Evolutionary conservation across 2,797 vertebrate genomes (phyloP).

Genomic region (Rhinella marina): DNA sequence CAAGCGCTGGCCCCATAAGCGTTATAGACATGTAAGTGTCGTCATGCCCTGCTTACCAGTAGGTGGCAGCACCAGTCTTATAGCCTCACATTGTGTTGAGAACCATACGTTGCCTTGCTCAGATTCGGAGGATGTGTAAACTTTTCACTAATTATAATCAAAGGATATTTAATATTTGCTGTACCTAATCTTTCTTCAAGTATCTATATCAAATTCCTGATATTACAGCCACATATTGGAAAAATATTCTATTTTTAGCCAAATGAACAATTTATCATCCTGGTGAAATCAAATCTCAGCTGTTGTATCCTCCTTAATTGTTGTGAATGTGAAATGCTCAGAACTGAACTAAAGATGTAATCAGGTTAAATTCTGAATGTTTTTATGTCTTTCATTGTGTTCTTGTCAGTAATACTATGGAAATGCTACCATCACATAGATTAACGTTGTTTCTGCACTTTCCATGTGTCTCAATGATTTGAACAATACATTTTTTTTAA

Average conservation of each 20-base stretch:
- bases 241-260: constrained; percentile 68
- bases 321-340: constrained; percentile 78
- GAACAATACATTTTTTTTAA: constrained; percentile 71
- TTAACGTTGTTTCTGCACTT: constrained; percentile 78
- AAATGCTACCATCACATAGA: constrained; percentile 73
- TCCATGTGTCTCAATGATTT: constrained; percentile 75
- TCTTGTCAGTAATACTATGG: constrained; percentile 72
- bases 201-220: constrained; percentile 70
- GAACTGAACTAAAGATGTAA: constrained; percentile 84
- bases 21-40: background rate
- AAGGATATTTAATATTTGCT: constrained; percentile 68
- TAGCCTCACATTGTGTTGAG: background rate
- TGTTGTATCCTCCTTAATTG: constrained; percentile 70
- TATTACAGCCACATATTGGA: constrained; percentile 70
- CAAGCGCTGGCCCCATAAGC: background rate
- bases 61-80: background rate
- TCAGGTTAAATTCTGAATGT: constrained; percentile 79
- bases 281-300: constrained; percentile 70
- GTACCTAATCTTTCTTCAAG: constrained; percentile 65
- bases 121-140: constrained; percentile 5
- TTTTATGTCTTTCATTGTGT: constrained; percentile 75
- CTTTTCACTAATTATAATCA: constrained; percentile 58
- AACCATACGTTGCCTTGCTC: background rate
- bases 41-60: background rate
- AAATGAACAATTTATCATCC: constrained; percentile 71